Evolutionary conservation across 2,888 invertebrate species (phyloP), one percentile per base, ranked within the genome.

Genomic region (Girardia tigrina): DNA sequence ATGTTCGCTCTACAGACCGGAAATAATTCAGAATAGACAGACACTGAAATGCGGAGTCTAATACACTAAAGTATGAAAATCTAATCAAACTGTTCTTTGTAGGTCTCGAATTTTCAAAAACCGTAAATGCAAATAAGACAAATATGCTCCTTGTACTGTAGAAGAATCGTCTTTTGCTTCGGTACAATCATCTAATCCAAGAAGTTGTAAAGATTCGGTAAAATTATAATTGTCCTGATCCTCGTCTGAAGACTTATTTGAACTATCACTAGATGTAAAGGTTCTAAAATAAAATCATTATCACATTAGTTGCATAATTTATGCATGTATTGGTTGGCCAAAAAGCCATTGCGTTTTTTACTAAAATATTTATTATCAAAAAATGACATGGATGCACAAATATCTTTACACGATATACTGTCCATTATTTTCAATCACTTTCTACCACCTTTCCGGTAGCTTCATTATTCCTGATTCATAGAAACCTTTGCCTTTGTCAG

Each of bases 1-100:
- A 71, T n/a, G 83, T 84, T 77, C 84, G 79, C 78, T 84, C 82
- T 14, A 84, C 77, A 0, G 84, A 84, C 26, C 84, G 81, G 79
- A 83, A 83, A 78, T 84, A 84, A 78, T 84, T 84, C 26, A 83
- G 79, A 28, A 82, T 78, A 76, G 82, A 80, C 29, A 84, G 79
- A 72, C 80, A 81, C 83, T 83, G 70, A 12, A 71, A 70, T 8
- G 36, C 12, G 16, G 16, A 36, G 8, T 36, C 16, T n/a, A n/a
- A n/a, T n/a, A n/a, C n/a, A n/a, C n/a, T n/a, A n/a, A n/a, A n/a
- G n/a, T n/a, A n/a, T n/a, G n/a, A n/a, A n/a, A n/a, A n/a, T n/a
- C n/a, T n/a, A n/a, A n/a, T n/a, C 81, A 78, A 77, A 84, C 84
- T 8, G 82, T 81, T 78, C 83, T 79, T 76, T 82, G 82, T 6